Conservation (phyloP, 1,140 invertebrate species). For the Trachymyrmex cornetzi region DNA sequence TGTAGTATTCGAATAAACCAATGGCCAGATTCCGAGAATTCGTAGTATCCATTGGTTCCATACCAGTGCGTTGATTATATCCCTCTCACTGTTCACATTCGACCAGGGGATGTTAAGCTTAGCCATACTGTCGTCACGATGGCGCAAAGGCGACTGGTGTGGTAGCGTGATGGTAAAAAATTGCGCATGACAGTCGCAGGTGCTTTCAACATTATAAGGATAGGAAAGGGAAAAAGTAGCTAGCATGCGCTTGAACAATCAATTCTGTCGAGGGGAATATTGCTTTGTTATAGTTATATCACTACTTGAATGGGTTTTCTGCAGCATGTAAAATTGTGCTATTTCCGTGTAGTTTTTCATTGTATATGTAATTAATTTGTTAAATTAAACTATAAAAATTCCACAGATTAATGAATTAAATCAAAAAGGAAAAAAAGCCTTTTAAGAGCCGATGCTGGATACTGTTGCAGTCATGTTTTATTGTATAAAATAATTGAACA, state of each 20-base stretch:
- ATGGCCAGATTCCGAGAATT: conserved; percentile 5
- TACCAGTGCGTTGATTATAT: not conserved
- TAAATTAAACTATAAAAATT: too few relatives aligned
- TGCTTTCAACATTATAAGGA: not conserved
- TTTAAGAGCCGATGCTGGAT: too few relatives aligned
- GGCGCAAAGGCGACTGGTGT: not conserved
- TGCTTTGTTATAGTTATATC: not conserved
- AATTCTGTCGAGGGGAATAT: conserved; percentile 8
- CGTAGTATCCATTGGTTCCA: not conserved
- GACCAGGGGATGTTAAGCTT: conserved; percentile 20
- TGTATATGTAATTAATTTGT: too few relatives aligned
- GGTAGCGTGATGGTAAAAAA: not conserved
- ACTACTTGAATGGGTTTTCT: too few relatives aligned
- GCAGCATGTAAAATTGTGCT: too few relatives aligned
- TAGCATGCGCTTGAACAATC: not conserved
- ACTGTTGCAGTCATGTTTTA: too few relatives aligned
- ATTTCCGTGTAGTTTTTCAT: too few relatives aligned
- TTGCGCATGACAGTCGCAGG: not conserved
- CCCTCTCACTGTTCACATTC: not conserved
- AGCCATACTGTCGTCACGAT: not conserved
- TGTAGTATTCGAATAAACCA: not conserved
- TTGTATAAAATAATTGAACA: too few relatives aligned
- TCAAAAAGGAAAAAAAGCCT: too few relatives aligned
- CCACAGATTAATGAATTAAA: too few relatives aligned
- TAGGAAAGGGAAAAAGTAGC: too few relatives aligned